Evolutionary conservation across 2,888 invertebrate species (phyloP).

Genomic region (Nemapogon koenigi): DNA sequence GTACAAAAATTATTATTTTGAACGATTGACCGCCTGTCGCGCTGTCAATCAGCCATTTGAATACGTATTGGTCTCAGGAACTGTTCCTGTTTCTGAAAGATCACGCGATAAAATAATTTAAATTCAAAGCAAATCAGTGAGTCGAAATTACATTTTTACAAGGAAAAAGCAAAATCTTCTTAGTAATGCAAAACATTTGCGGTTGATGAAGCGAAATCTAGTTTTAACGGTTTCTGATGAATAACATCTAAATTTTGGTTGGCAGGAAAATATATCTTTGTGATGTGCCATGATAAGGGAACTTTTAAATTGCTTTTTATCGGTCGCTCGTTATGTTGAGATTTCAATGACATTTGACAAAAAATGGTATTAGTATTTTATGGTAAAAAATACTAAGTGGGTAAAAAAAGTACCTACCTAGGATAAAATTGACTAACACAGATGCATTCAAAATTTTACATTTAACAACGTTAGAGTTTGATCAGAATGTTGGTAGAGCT

Average conservation of each 20-base stretch:
- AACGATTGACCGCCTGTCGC: conserved; percentile 52
- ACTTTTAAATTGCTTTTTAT: conserved; percentile 14
- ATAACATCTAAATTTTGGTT: not conserved
- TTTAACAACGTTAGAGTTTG: too few species aligned
- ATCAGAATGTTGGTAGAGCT: too few species aligned
- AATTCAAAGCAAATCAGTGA: conserved; percentile 43
- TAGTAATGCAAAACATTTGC: conserved; percentile 25
- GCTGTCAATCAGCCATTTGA: conserved; percentile 62
- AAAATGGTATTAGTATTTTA: too few species aligned
- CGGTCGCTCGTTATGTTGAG: conserved; percentile 8
- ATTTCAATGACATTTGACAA: not conserved
- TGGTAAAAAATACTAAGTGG: too few species aligned
- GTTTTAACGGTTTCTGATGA: conserved; percentile 39
- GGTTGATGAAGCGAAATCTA: conserved; percentile 38
- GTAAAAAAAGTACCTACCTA: too few species aligned
- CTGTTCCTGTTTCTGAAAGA: conserved; percentile 47
- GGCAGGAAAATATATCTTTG: not conserved
- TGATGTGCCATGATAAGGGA: not conserved
- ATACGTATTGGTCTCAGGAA: conserved; percentile 39
- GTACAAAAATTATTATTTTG: conserved; percentile 25
- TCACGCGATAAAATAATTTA: conserved; percentile 47
- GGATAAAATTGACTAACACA: too few species aligned
- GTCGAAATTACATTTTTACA: conserved; percentile 42
- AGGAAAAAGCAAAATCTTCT: conserved; percentile 36
- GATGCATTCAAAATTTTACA: too few species aligned